These are phyloP conservation scores for Drosophila recens DNA, from an alignment of 2,888 invertebrate genomes.

Conservation along the genomic window DNA sequence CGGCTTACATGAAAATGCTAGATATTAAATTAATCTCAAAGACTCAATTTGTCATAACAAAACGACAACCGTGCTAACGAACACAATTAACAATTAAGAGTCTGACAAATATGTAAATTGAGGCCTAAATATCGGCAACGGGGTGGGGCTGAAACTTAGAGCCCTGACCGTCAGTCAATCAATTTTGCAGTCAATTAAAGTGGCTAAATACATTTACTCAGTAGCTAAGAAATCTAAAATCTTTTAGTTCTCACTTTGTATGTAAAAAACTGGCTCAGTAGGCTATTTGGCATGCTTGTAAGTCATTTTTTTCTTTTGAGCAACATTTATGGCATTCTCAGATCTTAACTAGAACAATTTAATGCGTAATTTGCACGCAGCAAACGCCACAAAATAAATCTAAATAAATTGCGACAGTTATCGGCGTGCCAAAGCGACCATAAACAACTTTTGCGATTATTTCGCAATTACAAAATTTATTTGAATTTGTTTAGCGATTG, in stretches of 20 bases:
- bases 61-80: conserved; percentile 10
- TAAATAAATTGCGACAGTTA: conserved; percentile 58
- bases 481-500: conserved; percentile 21
- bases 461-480: conserved; percentile 24
- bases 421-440: conserved; percentile 33
- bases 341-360: conserved; percentile 62
- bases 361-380: conserved; percentile 66
- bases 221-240: conserved; percentile 43
- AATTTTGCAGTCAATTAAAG: conserved; percentile 66
- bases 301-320: conserved; percentile 30
- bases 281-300: conserved; percentile 16
- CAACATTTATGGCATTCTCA: conserved; percentile 61
- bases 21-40: conserved; percentile 5
- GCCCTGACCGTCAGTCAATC: conserved; percentile 46
- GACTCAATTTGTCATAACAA: conserved; percentile 17
- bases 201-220: conserved; percentile 44
- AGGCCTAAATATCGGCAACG: conserved; percentile 34
- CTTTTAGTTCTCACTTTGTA: conserved; percentile 36
- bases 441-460: conserved; percentile 42
- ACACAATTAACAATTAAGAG: conserved; percentile 18
- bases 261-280: conserved; percentile 37
- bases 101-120: conserved; percentile 50
- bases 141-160: conserved; percentile 45
- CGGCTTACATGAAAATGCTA: neutral
- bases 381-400: conserved; percentile 50